phyloP scores from a whole-genome alignment of 2,113 vertebrate genomes.

The Azemiops feae region DNA sequence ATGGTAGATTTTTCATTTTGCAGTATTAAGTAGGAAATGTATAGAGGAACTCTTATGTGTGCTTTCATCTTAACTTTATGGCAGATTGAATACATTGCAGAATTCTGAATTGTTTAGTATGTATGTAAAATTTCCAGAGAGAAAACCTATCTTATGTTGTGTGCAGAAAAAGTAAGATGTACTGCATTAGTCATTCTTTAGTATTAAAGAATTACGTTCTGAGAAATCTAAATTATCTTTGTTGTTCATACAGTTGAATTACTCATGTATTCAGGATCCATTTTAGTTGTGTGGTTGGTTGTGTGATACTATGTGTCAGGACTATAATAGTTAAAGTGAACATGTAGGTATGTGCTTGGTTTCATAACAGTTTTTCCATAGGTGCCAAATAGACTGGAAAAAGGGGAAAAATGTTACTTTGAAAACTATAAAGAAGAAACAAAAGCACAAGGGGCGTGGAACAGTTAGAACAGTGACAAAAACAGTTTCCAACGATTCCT shows the following conservation, averaged over 20 bases:
- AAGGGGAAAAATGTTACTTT: conserved; percentile 98
- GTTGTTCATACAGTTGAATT: neutral
- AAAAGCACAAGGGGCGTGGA: conserved; percentile 98
- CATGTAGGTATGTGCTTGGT: neutral
- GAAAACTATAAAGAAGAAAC: conserved; percentile 99
- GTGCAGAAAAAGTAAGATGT: neutral
- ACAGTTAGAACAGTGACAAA: conserved; percentile 97
- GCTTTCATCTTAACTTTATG: neutral
- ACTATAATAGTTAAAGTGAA: neutral
- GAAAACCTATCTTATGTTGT: neutral
- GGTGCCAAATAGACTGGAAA: conserved; percentile 96
- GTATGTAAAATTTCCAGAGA: neutral
- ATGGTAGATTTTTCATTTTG: neutral
- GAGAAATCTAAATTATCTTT: neutral
- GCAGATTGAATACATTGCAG: neutral
- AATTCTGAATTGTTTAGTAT: neutral
- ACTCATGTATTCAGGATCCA: neutral
- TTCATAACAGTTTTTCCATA: conserved; percentile 49
- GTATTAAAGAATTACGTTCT: neutral
- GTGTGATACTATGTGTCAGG: neutral
- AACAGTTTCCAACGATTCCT: conserved; percentile 97
- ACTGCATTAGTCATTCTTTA: neutral
- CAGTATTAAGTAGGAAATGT: neutral
- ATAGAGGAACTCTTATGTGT: neutral
- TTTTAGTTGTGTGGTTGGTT: neutral